Evolutionary conservation across 2,888 invertebrate genomes (phyloP), one percentile per base, ranked within the genome.

Genomic region (Melinaea marsaeus): DNA sequence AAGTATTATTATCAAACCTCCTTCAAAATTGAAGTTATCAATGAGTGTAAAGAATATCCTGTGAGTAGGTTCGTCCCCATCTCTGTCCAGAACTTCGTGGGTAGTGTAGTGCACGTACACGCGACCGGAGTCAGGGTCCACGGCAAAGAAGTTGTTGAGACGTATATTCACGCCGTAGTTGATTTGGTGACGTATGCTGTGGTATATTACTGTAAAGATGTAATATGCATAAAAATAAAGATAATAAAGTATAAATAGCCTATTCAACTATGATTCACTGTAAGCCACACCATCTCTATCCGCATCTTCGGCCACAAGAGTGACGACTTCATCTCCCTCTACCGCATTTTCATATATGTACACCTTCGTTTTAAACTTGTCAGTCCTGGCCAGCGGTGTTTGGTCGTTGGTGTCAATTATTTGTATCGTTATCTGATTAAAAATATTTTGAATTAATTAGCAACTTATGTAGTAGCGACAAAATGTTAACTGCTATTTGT

Each of bases 401-500:
- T 92, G 91, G 78, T 94, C 93, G 79, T 94, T 94, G 1, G 90
- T 90, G 75, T 94, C 94, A 2, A 89, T 88, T 13, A 94, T 92
- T 61, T 79, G 75, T 47, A 94, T 93, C 13, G 75, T 70, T 65
- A 94, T 88, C 94, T 94, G 77, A n/a, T 51, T n/a, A 71, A 70
- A 51, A 34, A 22, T 51, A 46, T 45, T 56, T 59, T 37, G 13
- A 46, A 59, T 4, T 48, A 3, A 42, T 42, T 42, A 42, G 42
- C 42, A 6, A 37, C 7, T 37, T 37, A 37, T 37, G 37, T 37
- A 6, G 37, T 37, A 37, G 7, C 2, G 7, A 37, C 7, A 37
- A 2, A 37, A 37, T 37, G 37, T 6, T 37, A 37, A 37, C 7
- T 37, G 37, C 37, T 37, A 37, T 37, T 37, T 37, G 22, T 22